Percentiles rank a stretch among this genome's conserved stretches.
phyloP scores from a whole-genome alignment of 2,888 invertebrate species.

The Dione juno region DNA sequence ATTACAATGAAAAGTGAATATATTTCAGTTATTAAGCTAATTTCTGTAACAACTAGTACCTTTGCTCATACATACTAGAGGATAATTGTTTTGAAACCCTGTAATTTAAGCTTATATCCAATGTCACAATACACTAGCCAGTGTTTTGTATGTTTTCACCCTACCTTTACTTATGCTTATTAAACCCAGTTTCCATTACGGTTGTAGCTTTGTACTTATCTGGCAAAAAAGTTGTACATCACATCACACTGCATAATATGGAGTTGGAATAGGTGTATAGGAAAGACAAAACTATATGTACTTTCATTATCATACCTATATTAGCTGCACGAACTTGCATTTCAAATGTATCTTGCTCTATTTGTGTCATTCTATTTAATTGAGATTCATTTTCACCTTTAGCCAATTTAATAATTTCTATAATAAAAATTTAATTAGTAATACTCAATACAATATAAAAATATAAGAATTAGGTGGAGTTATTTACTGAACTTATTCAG shows the following conservation, averaged over 20 bases:
- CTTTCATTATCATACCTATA: conserved; percentile 83
- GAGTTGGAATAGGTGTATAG: background rate
- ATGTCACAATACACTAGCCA: too few species aligned
- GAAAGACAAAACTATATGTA: background rate
- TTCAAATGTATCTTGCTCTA: conserved; percentile 97
- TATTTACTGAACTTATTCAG: too few species aligned
- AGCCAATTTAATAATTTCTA: conserved; percentile 94
- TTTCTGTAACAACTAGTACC: too few species aligned
- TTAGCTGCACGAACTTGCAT: conserved; percentile 98
- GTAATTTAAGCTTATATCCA: too few species aligned
- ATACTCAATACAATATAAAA: background rate
- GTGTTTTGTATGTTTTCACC: too few species aligned
- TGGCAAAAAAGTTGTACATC: background rate
- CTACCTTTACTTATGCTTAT: too few species aligned
- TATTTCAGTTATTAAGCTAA: too few species aligned
- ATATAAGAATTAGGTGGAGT: background rate
- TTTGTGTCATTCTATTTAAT: conserved; percentile 94
- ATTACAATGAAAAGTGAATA: too few species aligned
- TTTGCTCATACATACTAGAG: too few species aligned
- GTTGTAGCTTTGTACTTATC: background rate
- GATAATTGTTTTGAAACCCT: too few species aligned
- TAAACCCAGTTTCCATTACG: too few species aligned
- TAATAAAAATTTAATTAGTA: conserved; percentile 52
- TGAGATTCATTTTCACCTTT: conserved; percentile 96
- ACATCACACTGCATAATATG: background rate